Conservation (phyloP, 2,888 invertebrate species). For the Dendrolimus houi region DNA sequence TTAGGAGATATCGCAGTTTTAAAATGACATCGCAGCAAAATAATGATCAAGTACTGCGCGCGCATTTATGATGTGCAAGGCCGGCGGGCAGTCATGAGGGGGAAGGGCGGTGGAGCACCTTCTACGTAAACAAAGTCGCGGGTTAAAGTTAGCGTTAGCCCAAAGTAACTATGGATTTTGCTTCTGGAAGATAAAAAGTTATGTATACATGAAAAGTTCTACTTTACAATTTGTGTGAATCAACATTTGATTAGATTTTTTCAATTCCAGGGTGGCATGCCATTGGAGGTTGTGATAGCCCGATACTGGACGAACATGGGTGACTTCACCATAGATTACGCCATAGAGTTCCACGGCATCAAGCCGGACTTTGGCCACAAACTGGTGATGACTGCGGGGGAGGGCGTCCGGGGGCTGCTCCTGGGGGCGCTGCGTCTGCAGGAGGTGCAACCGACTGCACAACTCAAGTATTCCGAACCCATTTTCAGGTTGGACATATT, state of each 20-base stretch:
- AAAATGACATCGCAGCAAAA: no score
- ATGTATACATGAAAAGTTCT: background rate
- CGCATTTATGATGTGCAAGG: no score
- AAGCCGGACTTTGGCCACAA: constrained; percentile 78
- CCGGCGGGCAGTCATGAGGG: no score
- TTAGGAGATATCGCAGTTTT: no score
- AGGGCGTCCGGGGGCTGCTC: constrained; percentile 84
- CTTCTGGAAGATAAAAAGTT: background rate
- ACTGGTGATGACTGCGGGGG: constrained; percentile 84
- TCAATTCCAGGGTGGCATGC: constrained; percentile 81
- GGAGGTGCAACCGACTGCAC: constrained; percentile 85
- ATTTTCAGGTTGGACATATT: constrained; percentile 78
- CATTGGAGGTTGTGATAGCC: constrained; percentile 92
- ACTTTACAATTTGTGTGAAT: no score
- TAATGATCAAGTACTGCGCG: no score
- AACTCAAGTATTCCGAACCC: constrained; percentile 85
- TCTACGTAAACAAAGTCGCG: no score
- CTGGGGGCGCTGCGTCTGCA: constrained; percentile 84
- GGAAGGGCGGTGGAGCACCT: no score
- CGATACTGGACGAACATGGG: constrained; percentile 97
- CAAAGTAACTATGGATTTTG: no score
- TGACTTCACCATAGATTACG: constrained; percentile 83
- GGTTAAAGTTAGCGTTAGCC: no score
- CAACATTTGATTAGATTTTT: background rate
- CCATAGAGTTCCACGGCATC: constrained; percentile 88